phyloP scores from a whole-genome alignment of 2,888 invertebrate species.

The Drosophila trichaetosa region DNA sequence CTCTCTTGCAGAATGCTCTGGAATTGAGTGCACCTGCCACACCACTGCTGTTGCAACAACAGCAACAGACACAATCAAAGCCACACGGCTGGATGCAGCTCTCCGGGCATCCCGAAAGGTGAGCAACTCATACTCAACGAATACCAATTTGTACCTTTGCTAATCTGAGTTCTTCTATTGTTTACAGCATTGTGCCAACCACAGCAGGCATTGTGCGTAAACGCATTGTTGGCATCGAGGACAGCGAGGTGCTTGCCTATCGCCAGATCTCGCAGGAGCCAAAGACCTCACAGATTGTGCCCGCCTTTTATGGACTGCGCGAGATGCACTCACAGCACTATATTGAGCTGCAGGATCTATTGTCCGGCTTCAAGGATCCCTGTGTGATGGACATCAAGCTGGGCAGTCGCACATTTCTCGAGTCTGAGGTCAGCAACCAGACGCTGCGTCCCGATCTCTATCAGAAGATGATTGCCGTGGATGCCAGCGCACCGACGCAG shows the following conservation, averaged over 20 bases:
- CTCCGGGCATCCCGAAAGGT: constrained; percentile 94
- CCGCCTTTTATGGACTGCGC: constrained; percentile 93
- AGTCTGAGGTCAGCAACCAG: constrained; percentile 96
- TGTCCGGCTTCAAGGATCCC: constrained; percentile 95
- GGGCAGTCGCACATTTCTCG: constrained; percentile 97
- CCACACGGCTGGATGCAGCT: constrained; percentile 93
- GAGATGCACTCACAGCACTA: constrained; percentile 91
- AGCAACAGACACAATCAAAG: constrained; percentile 76
- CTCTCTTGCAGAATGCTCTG: constrained; percentile 91
- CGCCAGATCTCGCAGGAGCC: constrained; percentile 91
- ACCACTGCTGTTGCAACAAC: constrained; percentile 91
- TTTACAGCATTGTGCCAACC: constrained; percentile 93
- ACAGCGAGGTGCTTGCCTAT: constrained; percentile 92
- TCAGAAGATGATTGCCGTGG: constrained; percentile 97
- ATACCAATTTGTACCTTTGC: background rate
- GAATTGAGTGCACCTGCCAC: constrained; percentile 96
- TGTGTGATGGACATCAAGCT: constrained; percentile 99
- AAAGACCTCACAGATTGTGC: constrained; percentile 87
- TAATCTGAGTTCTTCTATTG: background rate
- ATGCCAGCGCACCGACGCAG: constrained; percentile 93
- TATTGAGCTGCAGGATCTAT: constrained; percentile 97
- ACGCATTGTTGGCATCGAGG: constrained; percentile 90
- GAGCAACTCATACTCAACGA: constrained; percentile 20
- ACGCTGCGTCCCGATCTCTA: constrained; percentile 94
- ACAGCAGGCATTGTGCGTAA: constrained; percentile 98